Percentiles rank a stretch among this genome's conserved stretches.
These are phyloP conservation scores for Trichacis sp. DNA, from an alignment of 2,888 invertebrate genomes.

Conservation along the genomic window DNA sequence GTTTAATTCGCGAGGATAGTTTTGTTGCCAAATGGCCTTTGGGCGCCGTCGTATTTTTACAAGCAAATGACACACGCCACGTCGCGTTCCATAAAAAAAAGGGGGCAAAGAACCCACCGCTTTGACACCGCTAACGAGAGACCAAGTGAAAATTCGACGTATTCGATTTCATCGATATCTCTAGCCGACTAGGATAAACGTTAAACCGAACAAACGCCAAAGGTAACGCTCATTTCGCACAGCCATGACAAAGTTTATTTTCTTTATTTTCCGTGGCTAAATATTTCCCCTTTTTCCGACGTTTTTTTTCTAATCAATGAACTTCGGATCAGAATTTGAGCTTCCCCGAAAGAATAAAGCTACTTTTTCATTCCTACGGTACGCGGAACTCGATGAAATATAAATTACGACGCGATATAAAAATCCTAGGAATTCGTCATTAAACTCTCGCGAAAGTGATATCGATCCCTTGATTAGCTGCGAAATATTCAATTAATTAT, in stretches of 20 bases:
- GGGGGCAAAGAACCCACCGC: conserved; percentile 13
- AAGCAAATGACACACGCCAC: conserved; percentile 56
- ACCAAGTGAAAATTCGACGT: conserved; percentile 29
- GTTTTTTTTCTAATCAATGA: too few species aligned
- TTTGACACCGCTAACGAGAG: conserved; percentile 28
- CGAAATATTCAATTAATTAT: too few species aligned
- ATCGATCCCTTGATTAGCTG: too few species aligned
- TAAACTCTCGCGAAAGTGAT: too few species aligned
- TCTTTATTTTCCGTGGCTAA: conserved; percentile 52
- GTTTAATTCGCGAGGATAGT: conserved; percentile 56
- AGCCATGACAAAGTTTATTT: conserved; percentile 53
- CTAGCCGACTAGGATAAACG: conserved; percentile 23
- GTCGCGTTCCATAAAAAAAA: conserved; percentile 12
- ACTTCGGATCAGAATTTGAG: too few species aligned
- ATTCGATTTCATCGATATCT: conserved; percentile 33
- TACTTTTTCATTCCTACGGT: too few species aligned
- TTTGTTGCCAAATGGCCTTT: conserved; percentile 57
- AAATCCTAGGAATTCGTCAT: too few species aligned
- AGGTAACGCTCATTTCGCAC: conserved; percentile 26
- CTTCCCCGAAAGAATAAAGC: too few species aligned
- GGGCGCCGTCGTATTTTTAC: conserved; percentile 59
- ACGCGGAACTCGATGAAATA: too few species aligned
- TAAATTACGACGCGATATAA: too few species aligned
- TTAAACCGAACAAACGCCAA: conserved; percentile 11
- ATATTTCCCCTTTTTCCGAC: background rate